Evolutionary conservation across 1,140 invertebrate genomes (phyloP).

Genomic region (Pogonomyrmex barbatus): DNA sequence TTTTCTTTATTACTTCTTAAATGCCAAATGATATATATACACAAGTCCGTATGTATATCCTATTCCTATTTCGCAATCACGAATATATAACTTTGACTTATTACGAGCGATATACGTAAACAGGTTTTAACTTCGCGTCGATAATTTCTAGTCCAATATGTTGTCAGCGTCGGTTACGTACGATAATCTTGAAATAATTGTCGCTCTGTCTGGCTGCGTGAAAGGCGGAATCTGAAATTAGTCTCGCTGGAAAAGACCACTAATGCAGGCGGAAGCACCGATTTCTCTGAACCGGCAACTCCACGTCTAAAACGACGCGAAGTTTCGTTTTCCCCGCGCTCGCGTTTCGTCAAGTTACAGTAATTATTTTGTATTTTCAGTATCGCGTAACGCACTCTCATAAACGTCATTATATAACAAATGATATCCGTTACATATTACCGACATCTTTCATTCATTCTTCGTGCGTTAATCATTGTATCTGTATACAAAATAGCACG

Average conservation of each 20-base stretch:
- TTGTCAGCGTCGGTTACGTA: constrained; percentile 24
- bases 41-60: constrained; percentile 1
- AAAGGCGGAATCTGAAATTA: constrained; percentile 40
- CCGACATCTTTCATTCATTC: neutral
- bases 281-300: constrained; percentile 36
- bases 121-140: constrained; percentile 7
- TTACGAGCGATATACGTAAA: constrained; percentile 46
- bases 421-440: constrained; percentile 40
- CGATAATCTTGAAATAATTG: constrained; percentile 51
- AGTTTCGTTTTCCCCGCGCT: constrained; percentile 59
- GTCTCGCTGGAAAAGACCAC: constrained; percentile 47
- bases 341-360: constrained; percentile 33
- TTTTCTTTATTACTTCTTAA: neutral
- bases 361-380: constrained; percentile 55
- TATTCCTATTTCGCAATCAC: constrained; percentile 48
- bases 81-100: constrained; percentile 25
- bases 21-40: neutral
- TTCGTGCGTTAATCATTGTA: neutral
- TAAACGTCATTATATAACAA: constrained; percentile 56
- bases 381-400: constrained; percentile 57
- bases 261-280: constrained; percentile 19
- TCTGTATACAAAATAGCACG: neutral
- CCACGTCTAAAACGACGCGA: neutral
- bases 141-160: constrained; percentile 49
- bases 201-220: constrained; percentile 27